Conservation (phyloP, 2,888 invertebrate species). For the Gandaritis pyraliata region DNA sequence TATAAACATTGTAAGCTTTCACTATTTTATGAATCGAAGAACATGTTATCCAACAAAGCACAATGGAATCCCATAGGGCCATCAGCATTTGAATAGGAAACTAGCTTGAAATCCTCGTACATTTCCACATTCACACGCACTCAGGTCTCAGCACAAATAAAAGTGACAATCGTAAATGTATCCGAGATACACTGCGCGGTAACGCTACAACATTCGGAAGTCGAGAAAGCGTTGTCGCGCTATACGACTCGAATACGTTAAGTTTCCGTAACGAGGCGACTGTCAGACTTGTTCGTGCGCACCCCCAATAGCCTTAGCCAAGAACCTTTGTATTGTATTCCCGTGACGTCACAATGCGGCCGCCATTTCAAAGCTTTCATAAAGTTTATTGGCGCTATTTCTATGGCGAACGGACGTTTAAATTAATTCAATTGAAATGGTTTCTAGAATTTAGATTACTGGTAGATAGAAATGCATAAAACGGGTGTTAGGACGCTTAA, state of each 20-base stretch:
- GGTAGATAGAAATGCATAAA: background rate
- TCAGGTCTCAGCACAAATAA: too few relatives aligned
- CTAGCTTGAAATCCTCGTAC: slow-evolving; percentile 12
- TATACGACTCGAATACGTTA: too few relatives aligned
- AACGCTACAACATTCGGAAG: too few relatives aligned
- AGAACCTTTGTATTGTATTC: slow-evolving; percentile 15
- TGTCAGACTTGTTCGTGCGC: too few relatives aligned
- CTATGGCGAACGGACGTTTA: slow-evolving; percentile 22
- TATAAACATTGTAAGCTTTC: too few relatives aligned
- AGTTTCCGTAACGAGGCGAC: too few relatives aligned
- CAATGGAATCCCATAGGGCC: slow-evolving; percentile 1
- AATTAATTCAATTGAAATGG: slow-evolving; percentile 11
- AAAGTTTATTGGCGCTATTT: slow-evolving; percentile 27
- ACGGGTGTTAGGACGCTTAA: background rate
- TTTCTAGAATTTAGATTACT: slow-evolving; percentile 1
- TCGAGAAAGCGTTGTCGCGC: too few relatives aligned
- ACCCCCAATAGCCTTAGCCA: too few relatives aligned
- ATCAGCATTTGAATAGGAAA: slow-evolving; percentile 14
- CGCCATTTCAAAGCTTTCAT: slow-evolving; percentile 24
- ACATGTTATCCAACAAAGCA: background rate
- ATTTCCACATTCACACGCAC: slow-evolving; percentile 14
- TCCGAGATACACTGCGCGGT: too few relatives aligned
- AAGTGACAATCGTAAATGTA: too few relatives aligned
- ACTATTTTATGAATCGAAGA: background rate
- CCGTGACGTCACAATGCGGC: slow-evolving; percentile 19